Conservation (phyloP, 2,888 invertebrate genomes). For the Lithophane ornitopus region DNA sequence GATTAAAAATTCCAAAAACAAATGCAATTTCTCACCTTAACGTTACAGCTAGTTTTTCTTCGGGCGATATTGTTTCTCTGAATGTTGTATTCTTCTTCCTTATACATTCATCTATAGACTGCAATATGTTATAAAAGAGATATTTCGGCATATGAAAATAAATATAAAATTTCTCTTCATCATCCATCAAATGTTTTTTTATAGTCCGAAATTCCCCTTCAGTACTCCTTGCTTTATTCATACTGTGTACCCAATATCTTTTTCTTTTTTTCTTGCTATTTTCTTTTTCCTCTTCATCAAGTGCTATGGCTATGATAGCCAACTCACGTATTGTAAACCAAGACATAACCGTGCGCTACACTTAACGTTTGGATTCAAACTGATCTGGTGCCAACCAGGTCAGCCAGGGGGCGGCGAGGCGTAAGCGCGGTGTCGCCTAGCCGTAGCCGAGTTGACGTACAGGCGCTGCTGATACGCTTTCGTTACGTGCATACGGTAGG, state of each 20-base stretch:
- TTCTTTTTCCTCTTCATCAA: conserved; percentile 55
- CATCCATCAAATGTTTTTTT: conserved; percentile 57
- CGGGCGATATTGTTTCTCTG: conserved; percentile 64
- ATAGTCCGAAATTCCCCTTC: conserved; percentile 59
- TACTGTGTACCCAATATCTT: conserved; percentile 52
- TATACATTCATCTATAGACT: conserved; percentile 51
- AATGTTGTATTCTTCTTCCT: conserved; percentile 54
- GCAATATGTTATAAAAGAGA: conserved; percentile 54
- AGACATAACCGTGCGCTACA: conserved; percentile 62
- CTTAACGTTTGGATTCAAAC: conserved; percentile 57
- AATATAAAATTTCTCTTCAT: conserved; percentile 58
- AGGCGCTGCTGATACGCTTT: too few relatives aligned
- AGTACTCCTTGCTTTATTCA: conserved; percentile 58
- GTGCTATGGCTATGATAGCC: conserved; percentile 53
- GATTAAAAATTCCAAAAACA: conserved; percentile 36
- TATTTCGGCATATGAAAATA: conserved; percentile 56
- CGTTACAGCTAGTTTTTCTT: conserved; percentile 65
- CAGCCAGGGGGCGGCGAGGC: conserved; percentile 18
- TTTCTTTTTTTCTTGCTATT: conserved; percentile 49
- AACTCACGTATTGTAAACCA: conserved; percentile 60
- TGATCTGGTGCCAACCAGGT: conserved; percentile 44
- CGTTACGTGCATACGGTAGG: too few relatives aligned
- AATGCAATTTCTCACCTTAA: conserved; percentile 45
- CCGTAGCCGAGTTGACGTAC: too few relatives aligned
- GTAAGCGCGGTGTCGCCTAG: too few relatives aligned